Base-by-base conservation (phyloP, 1,140 invertebrate species). In the Uloborus diversus region DNA sequence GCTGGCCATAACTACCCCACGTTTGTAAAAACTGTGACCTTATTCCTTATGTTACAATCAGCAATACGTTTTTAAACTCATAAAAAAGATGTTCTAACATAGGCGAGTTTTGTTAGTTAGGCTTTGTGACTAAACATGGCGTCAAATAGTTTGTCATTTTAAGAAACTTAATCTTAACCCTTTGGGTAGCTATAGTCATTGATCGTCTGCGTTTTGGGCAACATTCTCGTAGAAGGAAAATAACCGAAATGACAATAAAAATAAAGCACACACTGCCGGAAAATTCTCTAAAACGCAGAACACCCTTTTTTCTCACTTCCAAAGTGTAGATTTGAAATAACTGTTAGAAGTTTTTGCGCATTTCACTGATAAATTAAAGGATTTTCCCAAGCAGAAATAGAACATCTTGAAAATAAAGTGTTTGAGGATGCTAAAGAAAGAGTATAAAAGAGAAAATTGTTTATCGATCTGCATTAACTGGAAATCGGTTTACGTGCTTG, bases 151-250 rank as follows among this genome's bases (percentile, higher is more conserved):
- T 56, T 35, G 20, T 3, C 20, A 23, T 69, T 69, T 53, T 49
- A 1, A 42, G 7, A 37, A 69, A 69, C 66, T 56, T 69, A 69
- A 69, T 69, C 66, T 69, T 56, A 69, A 23, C 42, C 66, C 51
- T 69, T 69, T 51, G 49, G 66, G 49, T 23, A 32, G 49, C 42
- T 47, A 69, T 69, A 47, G 53, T 28, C 66, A 69, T 69, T 69
- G 66, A 69, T 69, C 66, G 66, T n/a, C 49, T 35, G 35, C 66
- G 56, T 69, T 69, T 69, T 37, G 37, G 66, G 66, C 37, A 56
- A 69, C 53, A 69, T 69, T 69, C 56, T 69, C 42, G 66, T 20
- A 69, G 66, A 56, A 4, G 49, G 49, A 53, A 66, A 33, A 69
- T 56, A 69, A 69, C 28, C 53, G 42, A 33, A 69, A 69, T 2